Evolutionary conservation across 2,113 vertebrate genomes (phyloP).

Genomic region (Shinisaurus crocodilurus): DNA sequence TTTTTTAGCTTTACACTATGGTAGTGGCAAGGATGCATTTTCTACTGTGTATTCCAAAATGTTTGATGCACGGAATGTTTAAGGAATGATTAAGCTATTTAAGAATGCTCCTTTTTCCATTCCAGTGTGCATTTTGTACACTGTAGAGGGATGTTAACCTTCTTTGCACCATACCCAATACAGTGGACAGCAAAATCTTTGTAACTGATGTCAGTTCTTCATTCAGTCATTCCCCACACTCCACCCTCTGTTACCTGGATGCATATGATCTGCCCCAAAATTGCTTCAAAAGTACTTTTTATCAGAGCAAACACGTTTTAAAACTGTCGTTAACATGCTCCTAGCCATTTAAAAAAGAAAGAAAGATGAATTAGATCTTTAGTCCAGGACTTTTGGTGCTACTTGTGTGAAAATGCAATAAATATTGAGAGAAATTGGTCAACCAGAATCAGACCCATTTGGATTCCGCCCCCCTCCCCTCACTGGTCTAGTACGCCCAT

Average conservation of each 20-base stretch:
- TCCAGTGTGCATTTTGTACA: slow-evolving; percentile 42
- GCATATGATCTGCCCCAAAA: neutral
- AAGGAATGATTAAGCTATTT: too few species aligned
- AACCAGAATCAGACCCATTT: neutral
- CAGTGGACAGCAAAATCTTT: neutral
- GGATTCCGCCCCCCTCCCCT: neutral
- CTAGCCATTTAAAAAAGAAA: neutral
- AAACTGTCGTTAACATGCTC: neutral
- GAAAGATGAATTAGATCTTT: neutral
- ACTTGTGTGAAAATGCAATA: neutral
- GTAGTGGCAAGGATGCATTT: slow-evolving; percentile 23
- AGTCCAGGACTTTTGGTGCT: neutral
- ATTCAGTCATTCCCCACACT: neutral
- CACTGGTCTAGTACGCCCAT: neutral
- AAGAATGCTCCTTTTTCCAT: slow-evolving; percentile 5
- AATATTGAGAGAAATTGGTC: neutral
- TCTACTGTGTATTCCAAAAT: slow-evolving; percentile 45
- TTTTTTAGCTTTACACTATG: too few species aligned
- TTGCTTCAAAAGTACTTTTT: neutral
- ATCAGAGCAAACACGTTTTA: neutral
- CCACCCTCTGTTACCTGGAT: neutral
- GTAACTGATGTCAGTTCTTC: neutral
- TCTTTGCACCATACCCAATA: neutral
- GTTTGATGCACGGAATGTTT: neutral
- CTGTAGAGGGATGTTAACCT: neutral